Base-by-base conservation (phyloP, 2,113 vertebrate species). In the Hippopotamus amphibius region DNA sequence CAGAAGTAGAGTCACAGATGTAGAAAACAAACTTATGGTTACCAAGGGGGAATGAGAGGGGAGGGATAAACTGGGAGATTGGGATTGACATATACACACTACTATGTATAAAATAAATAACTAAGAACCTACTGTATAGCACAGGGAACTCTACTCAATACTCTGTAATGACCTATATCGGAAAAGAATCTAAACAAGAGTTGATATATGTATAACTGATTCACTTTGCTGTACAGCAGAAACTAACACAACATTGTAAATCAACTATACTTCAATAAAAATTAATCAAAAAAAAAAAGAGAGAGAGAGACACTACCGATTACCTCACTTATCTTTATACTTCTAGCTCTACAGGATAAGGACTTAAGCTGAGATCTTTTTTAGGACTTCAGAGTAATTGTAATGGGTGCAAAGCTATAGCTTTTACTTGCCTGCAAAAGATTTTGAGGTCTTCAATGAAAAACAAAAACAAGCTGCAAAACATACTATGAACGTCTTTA, bases 361-460 rank as follows among this genome's bases (percentile, higher is more conserved):
- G 53, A 72, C 22, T 79, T 71, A 69, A 61, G 37, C 14, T 84
- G 43, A 89, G 30, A 22, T 85, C 90, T 85, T 89, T 85, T 89
- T 85, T 16, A 41, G 65, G 37, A 76, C 50, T 28, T 55, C 41
- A 90, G 3, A 68, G 5, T 77, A 92, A 91, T 6, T 14, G 9
- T 22, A 12, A 59, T 17, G 33, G 8, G 57, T 89, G 7, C 50
- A 90, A 95, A 93, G 74, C 33, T 74, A 65, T 14, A 93, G 41
- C 53, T 79, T 97, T 87, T 81, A 68, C 50, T 93, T 37, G 3
- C 41, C 19, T 93, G 48, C 57, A 55, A 89, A 89, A 85, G 43
- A 74, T 82, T 71, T 16, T 65, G 43, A 90, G 33, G 37, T 84
- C 37, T 90, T 50, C 33, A 61, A 37, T 24, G 6, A 7, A 41